Evolutionary conservation across 1,140 invertebrate genomes (phyloP).

Genomic region (Drosophila lacteicornis): DNA sequence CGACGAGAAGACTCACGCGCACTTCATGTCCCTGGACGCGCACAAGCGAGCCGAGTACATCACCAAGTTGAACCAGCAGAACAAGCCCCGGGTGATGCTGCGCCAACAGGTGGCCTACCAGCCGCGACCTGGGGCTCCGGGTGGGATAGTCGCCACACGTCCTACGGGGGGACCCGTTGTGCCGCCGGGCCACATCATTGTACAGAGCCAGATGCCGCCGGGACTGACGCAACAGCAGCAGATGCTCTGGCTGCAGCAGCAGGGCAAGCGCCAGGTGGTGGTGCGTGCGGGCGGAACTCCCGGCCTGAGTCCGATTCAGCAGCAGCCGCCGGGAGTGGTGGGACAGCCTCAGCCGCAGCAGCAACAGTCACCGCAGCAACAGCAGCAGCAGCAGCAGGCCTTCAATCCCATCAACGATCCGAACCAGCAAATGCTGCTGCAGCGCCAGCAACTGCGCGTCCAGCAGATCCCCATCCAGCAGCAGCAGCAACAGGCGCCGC

Average conservation of each 20-base stretch:
- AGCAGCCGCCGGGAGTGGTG: conserved; percentile 38
- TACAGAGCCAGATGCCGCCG: conserved; percentile 87
- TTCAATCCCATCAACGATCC: conserved; percentile 70
- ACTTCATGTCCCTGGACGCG: conserved; percentile 92
- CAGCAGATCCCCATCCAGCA: conserved; percentile 87
- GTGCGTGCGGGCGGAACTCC: conserved; percentile 85
- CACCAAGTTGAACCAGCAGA: conserved; percentile 89
- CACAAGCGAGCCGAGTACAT: conserved; percentile 91
- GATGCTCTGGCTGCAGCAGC: conserved; percentile 89
- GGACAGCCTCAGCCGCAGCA: conserved; percentile 51
- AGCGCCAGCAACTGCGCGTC: conserved; percentile 85
- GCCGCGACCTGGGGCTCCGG: conserved; percentile 85
- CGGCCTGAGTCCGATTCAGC: conserved; percentile 85
- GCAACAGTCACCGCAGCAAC: conserved; percentile 46
- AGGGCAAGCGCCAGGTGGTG: conserved; percentile 87
- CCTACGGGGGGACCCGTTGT: conserved; percentile 85
- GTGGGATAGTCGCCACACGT: conserved; percentile 85
- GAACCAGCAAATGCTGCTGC: conserved; percentile 79
- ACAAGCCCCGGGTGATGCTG: conserved; percentile 86
- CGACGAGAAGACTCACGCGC: conserved; percentile 92
- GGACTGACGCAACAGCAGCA: conserved; percentile 88
- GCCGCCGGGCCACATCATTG: conserved; percentile 85
- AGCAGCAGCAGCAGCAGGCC: conserved; percentile 45
- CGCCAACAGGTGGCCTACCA: conserved; percentile 85
- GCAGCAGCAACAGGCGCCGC: conserved; percentile 84